Evolutionary conservation across 2,888 invertebrate species (phyloP), one percentile per base, ranked within the genome.

Genomic region (Iselma pallidipennis): DNA sequence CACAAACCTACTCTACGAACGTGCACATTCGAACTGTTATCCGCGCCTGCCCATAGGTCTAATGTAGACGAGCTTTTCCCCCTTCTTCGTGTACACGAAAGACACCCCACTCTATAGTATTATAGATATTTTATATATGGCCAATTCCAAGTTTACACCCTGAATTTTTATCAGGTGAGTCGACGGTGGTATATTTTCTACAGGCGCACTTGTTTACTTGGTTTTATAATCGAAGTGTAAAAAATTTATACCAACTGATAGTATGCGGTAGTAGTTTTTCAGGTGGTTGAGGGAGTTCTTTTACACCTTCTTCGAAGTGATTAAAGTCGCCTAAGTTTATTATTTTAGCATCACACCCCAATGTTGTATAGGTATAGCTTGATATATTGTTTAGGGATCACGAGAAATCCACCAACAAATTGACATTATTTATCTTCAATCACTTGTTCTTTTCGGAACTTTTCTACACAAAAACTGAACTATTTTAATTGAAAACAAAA

Each of bases 91-190:
- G 7, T 37, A 50, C 52, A 45, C 52, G 51, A 57, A 60, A 59
- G 51, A 52, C 53, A 45, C 65, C 65, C 65, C 62, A 62, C 65
- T 60, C 59, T 59, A 59, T 62, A 26, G 54, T 59, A 56, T 62
- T 62, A 62, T 65, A 59, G 61, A 62, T 61, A 65, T 65, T 65
- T 62, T 65, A 62, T 65, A 65, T 65, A 65, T 61, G 62, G 59
- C 65, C 65, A 65, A 65, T 65, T 65, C 55, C 61, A 52, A 57
- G 49, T 62, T 65, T 65, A 65, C 62, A 65, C 65, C 61, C 65
- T 65, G 65, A 65, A 65, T 65, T 65, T 65, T 65, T 65, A 65
- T 56, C 59, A 62, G 57, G 56, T 57, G 14, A 29, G 52, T 28
- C 26, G 52, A 55, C 45, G 55, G 28, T 31, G 55, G 33, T 59